Conservation (phyloP, 1,140 invertebrate species). For the Drosophila takahashii region DNA sequence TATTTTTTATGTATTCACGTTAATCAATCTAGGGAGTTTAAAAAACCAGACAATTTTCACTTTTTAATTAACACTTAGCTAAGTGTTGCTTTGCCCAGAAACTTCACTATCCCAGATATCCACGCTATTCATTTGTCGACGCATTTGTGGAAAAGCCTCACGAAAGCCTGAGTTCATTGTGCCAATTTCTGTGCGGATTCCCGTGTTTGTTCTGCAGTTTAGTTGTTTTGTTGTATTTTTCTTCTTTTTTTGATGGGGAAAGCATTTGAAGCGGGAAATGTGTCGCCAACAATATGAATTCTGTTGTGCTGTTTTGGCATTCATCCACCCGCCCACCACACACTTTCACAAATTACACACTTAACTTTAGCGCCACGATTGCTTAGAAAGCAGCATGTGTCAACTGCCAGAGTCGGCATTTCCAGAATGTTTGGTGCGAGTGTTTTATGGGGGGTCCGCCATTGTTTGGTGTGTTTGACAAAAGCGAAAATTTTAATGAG, state of each 20-base stretch:
- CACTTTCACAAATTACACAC: slow-evolving; percentile 79
- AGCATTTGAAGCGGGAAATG: slow-evolving; percentile 52
- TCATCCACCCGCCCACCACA: slow-evolving; percentile 16
- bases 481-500: slow-evolving; percentile 77
- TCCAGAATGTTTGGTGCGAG: slow-evolving; percentile 4
- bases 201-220: slow-evolving; percentile 32
- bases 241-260: slow-evolving; percentile 9
- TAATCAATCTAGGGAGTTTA: neutral
- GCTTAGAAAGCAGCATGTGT: slow-evolving; percentile 62
- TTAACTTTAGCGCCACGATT: slow-evolving; percentile 55
- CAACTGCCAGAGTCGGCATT: slow-evolving; percentile 56
- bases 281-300: slow-evolving; percentile 65
- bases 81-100: slow-evolving; percentile 10
- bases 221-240: slow-evolving; percentile 9
- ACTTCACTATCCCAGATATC: slow-evolving; percentile 22
- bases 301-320: slow-evolving; percentile 46
- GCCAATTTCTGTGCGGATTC: slow-evolving; percentile 59
- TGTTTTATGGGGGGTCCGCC: slow-evolving; percentile 2
- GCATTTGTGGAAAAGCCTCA: slow-evolving; percentile 56
- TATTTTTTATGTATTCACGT: neutral
- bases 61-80: slow-evolving; percentile 34
- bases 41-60: neutral
- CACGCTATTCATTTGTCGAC: slow-evolving; percentile 8
- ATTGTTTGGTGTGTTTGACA: slow-evolving; percentile 35
- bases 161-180: slow-evolving; percentile 66